Conservation (phyloP, 2,888 invertebrate species). For the Cacoxenus indagator region DNA sequence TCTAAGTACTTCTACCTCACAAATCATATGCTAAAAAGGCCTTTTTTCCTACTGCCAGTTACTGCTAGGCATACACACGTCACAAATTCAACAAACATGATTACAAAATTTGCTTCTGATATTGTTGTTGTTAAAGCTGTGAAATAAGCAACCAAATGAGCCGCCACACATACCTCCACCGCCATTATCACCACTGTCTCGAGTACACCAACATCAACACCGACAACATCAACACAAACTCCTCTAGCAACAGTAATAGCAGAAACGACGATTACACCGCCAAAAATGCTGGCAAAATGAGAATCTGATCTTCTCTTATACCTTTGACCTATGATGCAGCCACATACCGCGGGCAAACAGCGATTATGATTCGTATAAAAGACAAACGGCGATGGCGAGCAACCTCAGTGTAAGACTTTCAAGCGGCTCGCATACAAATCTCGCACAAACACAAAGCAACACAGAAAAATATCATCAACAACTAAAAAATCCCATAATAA, state of each 20-base stretch:
- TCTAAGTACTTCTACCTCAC: too few species aligned
- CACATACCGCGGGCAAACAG: slow-evolving; percentile 24
- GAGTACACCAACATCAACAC: neutral
- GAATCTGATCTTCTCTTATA: slow-evolving; percentile 37
- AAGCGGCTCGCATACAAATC: slow-evolving; percentile 38
- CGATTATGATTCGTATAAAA: slow-evolving; percentile 46
- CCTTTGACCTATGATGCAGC: slow-evolving; percentile 54
- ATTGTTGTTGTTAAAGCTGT: neutral
- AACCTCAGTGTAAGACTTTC: slow-evolving; percentile 48
- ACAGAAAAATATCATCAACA: slow-evolving; percentile 10
- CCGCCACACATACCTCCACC: neutral
- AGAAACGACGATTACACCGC: neutral
- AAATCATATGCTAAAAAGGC: too few species aligned
- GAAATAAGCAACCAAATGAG: slow-evolving; percentile 13
- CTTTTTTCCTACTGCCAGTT: too few species aligned
- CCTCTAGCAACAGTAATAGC: neutral
- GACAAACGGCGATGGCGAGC: slow-evolving; percentile 44
- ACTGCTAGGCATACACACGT: too few species aligned
- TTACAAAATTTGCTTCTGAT: neutral
- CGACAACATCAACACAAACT: neutral
- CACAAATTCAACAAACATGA: neutral
- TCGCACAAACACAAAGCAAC: slow-evolving; percentile 8
- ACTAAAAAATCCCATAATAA: neutral
- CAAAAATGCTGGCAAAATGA: slow-evolving; percentile 16
- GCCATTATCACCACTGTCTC: neutral